Base-by-base conservation (phyloP, 2,888 invertebrate species). In the Bugulina stolonifera region DNA sequence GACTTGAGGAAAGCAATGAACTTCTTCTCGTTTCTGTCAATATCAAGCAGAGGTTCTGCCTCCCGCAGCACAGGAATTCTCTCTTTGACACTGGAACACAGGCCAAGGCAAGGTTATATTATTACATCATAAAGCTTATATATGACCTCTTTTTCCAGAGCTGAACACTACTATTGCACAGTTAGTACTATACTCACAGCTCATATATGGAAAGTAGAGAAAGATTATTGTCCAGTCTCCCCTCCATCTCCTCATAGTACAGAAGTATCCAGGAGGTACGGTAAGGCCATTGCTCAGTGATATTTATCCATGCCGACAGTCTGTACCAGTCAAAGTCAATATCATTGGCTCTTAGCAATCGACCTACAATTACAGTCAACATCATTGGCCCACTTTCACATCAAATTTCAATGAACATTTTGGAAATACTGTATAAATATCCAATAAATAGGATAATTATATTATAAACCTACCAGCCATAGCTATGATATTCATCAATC, bases 311-410 rank as follows among this genome's bases (percentile, higher is more conserved):
- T 73, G 94, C 93, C 75, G 96, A 96, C 78, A 99, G 88, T 79
- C 94, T 92, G 86, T 96, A 94, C 98, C 98, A 99, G 86, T 94
- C 95, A 87, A 99, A 99, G 84, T 99, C 98, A 78, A 99, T 93
- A 87, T 96, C 94, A 88, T 98, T 97, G 81, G 98, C 94, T 88
- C 98, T 93, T 77, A 99, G 87, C 76, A 99, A 88, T 72, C 98
- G 92, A 75, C 95, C 95, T 93, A 82, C 2, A 84, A n/a, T 23
- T 27, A 5, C 10, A 29, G 5, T 14, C 32, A 18, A 5, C 32
- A 32, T 64, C n/a, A 57, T 57, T n/a, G 57, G 14, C n/a, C 57
- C 25, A 18, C 25, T 52, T 22, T 52, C 22, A 10, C 14, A 52
- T 52, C 10, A 14, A 10, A 10, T 22, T 52, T 52, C 52, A 52